phyloP scores from a whole-genome alignment of 2,888 invertebrate genomes.

The Chaetogeoica ovagalla region DNA sequence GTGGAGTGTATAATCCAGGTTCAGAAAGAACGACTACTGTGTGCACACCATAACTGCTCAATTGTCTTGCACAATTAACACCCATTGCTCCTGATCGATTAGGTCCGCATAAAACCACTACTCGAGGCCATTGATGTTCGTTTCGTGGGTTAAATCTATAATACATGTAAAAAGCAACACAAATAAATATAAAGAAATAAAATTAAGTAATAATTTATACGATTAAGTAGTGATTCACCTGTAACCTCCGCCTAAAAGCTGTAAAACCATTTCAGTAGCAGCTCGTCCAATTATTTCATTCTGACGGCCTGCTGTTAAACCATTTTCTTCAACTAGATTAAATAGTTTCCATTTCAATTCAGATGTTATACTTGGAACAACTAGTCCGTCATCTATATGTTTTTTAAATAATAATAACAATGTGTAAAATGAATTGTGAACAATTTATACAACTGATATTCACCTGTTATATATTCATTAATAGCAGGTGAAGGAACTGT shows the following conservation, averaged over 20 bases:
- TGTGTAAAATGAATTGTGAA: neutral
- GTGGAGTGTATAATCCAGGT: constrained; percentile 53
- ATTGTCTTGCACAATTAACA: constrained; percentile 75
- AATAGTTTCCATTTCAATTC: constrained; percentile 71
- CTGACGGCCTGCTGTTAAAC: constrained; percentile 69
- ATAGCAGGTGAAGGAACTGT: constrained; percentile 68
- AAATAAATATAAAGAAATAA: neutral
- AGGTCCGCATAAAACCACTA: constrained; percentile 74
- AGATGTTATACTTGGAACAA: constrained; percentile 75
- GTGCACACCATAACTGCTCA: constrained; percentile 79
- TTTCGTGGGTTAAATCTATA: constrained; percentile 77
- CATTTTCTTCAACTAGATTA: constrained; percentile 69
- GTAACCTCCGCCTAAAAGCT: constrained; percentile 81
- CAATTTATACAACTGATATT: constrained; percentile 5
- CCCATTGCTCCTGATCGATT: constrained; percentile 72
- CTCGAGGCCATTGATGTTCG: constrained; percentile 83
- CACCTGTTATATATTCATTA: constrained; percentile 70
- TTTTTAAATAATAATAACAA: neutral
- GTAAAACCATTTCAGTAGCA: constrained; percentile 80
- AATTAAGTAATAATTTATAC: neutral
- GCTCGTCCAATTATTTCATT: constrained; percentile 81
- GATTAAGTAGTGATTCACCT: constrained; percentile 58
- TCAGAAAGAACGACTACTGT: constrained; percentile 67
- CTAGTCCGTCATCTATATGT: constrained; percentile 72
- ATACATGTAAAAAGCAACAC: neutral